phyloP scores from a whole-genome alignment of 2,797 vertebrate genomes.

The Rhinella marina region DNA sequence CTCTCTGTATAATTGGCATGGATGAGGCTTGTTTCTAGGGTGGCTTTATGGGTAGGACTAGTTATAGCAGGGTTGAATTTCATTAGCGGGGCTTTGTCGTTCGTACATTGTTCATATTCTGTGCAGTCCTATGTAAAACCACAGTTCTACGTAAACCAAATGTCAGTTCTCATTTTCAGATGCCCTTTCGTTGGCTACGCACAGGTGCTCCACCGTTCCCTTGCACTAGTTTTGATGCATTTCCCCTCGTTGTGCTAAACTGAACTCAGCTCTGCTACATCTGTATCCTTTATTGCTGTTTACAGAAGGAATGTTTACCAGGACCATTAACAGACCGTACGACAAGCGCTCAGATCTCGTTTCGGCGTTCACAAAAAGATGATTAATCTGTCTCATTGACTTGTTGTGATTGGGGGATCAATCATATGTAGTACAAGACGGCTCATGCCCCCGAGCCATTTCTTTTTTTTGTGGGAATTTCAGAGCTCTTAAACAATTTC shows the following conservation, averaged over 20 bases:
- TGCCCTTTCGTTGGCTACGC: no score
- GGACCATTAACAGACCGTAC: not conserved
- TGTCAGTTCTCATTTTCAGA: no score
- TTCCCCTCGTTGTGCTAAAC: not conserved
- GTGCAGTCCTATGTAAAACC: not conserved
- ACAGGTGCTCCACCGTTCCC: not conserved
- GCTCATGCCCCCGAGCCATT: slow-evolving; percentile 23
- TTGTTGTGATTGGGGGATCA: slow-evolving; percentile 45
- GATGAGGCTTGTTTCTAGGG: no score
- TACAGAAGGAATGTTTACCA: slow-evolving; percentile 5
- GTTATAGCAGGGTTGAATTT: not conserved
- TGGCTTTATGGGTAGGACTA: no score
- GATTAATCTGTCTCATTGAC: slow-evolving; percentile 41
- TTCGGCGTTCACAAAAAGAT: slow-evolving; percentile 1
- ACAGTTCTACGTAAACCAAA: not conserved
- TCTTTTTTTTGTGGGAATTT: slow-evolving; percentile 34
- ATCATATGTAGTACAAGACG: slow-evolving; percentile 29
- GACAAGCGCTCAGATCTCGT: not conserved
- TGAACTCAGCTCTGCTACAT: not conserved
- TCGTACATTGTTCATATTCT: no score
- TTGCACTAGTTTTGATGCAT: not conserved
- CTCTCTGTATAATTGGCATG: no score
- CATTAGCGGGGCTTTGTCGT: no score
- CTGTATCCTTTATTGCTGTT: not conserved
- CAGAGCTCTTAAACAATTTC: slow-evolving; percentile 31